phyloP scores from a whole-genome alignment of 1,140 invertebrate species.

The Drosophila equinoxialis region DNA sequence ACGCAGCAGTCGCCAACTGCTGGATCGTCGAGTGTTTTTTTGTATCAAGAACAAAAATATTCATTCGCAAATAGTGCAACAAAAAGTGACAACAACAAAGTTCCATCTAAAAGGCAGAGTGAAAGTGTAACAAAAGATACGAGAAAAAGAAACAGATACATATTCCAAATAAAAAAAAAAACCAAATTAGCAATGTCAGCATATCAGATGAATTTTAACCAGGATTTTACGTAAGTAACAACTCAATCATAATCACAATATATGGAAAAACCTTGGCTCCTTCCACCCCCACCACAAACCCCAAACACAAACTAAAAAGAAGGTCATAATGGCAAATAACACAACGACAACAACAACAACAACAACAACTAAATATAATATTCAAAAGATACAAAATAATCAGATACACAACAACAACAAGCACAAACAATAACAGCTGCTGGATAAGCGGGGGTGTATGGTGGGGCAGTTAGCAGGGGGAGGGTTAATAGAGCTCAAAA shows the following conservation, averaged over 20 bases:
- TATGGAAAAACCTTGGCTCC: conserved; percentile 48
- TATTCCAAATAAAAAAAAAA: conserved; percentile 19
- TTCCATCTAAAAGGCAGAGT: conserved; percentile 39
- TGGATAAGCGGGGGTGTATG: conserved; percentile 11
- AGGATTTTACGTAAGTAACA: conserved; percentile 82
- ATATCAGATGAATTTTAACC: conserved; percentile 82
- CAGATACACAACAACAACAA: conserved; percentile 37
- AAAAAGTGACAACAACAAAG: conserved; percentile 9
- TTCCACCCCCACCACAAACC: not conserved
- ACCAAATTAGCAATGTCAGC: conserved; percentile 55
- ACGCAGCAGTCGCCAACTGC: conserved; percentile 24
- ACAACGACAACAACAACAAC: conserved; percentile 24
- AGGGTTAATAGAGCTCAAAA: conserved; percentile 41
- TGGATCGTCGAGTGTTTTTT: conserved; percentile 20
- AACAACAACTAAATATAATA: conserved; percentile 32
- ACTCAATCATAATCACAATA: conserved; percentile 30
- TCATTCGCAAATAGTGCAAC: conserved; percentile 28
- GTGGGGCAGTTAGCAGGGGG: not conserved
- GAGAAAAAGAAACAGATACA: conserved; percentile 39
- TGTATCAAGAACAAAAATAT: conserved; percentile 15
- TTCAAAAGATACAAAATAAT: conserved; percentile 52
- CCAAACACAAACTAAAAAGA: conserved; percentile 32
- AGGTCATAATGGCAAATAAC: conserved; percentile 59
- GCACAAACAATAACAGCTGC: conserved; percentile 68
- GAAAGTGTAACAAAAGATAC: conserved; percentile 59